phyloP scores from a whole-genome alignment of 2,113 vertebrate genomes.

The Uria lomvia region DNA sequence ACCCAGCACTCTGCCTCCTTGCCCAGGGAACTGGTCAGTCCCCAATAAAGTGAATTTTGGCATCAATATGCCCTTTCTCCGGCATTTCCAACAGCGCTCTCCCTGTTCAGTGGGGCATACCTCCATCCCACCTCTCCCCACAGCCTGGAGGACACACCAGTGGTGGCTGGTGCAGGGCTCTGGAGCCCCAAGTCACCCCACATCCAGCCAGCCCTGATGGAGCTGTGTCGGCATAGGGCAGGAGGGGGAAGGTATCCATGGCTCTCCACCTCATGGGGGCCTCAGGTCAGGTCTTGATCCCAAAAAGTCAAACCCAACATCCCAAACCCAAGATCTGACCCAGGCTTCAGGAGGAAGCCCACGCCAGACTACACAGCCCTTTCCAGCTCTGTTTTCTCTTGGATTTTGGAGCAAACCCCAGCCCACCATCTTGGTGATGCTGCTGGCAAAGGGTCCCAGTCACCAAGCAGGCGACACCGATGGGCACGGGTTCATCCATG shows the following conservation, averaged over 20 bases:
- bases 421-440: neutral
- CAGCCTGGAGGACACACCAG: neutral
- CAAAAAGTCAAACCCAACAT: neutral
- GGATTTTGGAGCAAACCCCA: neutral
- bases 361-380: neutral
- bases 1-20: neutral
- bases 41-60: neutral
- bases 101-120: neutral
- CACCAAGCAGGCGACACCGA: neutral
- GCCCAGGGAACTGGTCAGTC: neutral
- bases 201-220: neutral
- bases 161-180: accelerated
- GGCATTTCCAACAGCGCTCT: neutral
- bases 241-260: neutral
- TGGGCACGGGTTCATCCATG: neutral
- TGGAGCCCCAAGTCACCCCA: neutral
- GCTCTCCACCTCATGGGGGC: neutral
- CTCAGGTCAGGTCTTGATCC: neutral
- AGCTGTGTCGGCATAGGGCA: neutral
- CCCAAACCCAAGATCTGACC: neutral
- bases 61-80: neutral
- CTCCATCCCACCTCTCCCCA: neutral
- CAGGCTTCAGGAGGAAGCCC: neutral
- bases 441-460: neutral
- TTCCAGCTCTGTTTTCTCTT: neutral